Evolutionary conservation across 2,888 invertebrate species (phyloP).

Genomic region (Odontothrips loti): DNA sequence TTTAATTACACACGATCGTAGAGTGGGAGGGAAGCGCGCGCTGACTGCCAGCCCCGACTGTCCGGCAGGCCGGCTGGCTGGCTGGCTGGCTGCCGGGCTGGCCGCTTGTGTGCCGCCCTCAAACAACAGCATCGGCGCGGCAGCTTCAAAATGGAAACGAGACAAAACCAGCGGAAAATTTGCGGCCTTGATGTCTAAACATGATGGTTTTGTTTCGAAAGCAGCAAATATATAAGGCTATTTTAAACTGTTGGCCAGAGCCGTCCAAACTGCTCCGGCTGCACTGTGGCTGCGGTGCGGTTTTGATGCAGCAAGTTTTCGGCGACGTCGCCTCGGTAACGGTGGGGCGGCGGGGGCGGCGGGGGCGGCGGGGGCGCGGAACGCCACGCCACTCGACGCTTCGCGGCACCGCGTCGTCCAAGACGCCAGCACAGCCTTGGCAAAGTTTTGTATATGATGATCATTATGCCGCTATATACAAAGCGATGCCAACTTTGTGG

Average conservation of each 20-base stretch:
- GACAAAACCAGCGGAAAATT: background rate
- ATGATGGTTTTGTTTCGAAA: background rate
- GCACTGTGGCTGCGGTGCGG: background rate
- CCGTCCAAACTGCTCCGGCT: background rate
- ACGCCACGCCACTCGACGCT: background rate
- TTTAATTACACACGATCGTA: constrained; percentile 13
- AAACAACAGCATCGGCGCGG: too few species aligned
- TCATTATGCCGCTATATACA: too few species aligned
- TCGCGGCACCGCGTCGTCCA: too few species aligned
- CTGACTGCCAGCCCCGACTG: too few species aligned
- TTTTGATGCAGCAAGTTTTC: background rate
- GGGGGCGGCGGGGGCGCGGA: background rate
- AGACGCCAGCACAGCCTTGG: too few species aligned
- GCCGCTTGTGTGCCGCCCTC: background rate
- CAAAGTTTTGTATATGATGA: too few species aligned
- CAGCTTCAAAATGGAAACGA: background rate
- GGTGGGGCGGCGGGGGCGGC: background rate
- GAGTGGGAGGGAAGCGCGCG: too few species aligned
- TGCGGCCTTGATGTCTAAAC: background rate
- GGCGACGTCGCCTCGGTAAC: background rate
- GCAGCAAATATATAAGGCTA: background rate
- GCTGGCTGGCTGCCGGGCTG: background rate
- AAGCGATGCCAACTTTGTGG: too few species aligned
- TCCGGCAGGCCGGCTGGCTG: too few species aligned
- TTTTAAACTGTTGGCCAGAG: background rate